Conservation (phyloP, 2,888 invertebrate species). For the Candidula unifasciata region DNA sequence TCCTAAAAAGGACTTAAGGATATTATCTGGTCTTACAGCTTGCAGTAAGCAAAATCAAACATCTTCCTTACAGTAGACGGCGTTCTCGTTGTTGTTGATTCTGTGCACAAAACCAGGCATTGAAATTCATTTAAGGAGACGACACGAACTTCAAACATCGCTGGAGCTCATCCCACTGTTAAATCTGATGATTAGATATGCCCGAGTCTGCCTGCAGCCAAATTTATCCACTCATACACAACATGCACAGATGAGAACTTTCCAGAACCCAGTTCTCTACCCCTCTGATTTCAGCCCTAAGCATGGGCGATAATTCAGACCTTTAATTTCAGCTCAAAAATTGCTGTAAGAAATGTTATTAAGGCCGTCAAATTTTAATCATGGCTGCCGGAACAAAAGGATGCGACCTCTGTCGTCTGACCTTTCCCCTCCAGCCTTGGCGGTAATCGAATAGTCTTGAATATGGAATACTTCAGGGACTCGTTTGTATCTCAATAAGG, state of each 20-base stretch:
- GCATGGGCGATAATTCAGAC: constrained; percentile 5
- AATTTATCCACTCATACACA: constrained; percentile 5
- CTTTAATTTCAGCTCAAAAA: constrained; percentile 22
- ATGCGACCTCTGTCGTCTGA: background rate
- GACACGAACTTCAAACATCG: background rate
- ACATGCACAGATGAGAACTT: background rate
- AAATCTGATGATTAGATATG: background rate
- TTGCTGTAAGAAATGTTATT: constrained; percentile 12
- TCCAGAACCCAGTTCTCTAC: background rate
- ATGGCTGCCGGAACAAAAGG: background rate
- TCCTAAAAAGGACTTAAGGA: too few species aligned
- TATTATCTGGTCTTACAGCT: too few species aligned
- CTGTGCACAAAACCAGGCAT: background rate
- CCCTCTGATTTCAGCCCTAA: background rate
- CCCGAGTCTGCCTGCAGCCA: background rate
- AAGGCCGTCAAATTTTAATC: constrained; percentile 30
- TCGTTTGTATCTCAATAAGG: background rate
- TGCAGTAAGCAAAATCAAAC: too few species aligned
- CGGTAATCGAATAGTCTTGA: constrained; percentile 11
- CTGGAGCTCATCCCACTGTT: background rate
- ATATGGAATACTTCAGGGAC: background rate
- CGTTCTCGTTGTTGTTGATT: background rate
- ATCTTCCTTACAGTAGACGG: too few species aligned
- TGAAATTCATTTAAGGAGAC: background rate
- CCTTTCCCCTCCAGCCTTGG: background rate